Percentiles rank a stretch among this genome's conserved stretches.
Conservation (phyloP, 2,797 vertebrate species). For the Argya squamiceps region DNA sequence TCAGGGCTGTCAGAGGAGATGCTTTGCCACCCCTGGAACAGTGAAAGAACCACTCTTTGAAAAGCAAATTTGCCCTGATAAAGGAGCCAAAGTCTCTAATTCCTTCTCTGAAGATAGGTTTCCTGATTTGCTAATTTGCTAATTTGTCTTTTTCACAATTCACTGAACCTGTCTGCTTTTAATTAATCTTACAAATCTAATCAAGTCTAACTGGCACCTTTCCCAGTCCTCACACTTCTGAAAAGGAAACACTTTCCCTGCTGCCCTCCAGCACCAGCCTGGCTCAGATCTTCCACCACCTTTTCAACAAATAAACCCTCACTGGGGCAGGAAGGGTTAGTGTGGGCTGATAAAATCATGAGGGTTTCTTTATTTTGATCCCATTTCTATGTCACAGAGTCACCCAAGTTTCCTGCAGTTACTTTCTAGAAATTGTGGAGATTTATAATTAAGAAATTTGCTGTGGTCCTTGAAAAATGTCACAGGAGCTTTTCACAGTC, state of each 20-base stretch:
- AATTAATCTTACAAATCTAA: conserved; percentile 38
- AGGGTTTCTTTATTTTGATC: neutral
- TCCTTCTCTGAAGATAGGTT: neutral
- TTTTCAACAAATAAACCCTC: neutral
- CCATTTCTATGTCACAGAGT: neutral
- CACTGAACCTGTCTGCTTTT: neutral
- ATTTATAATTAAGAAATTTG: neutral
- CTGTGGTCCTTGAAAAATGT: neutral
- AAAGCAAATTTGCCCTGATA: neutral
- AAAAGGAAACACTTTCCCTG: neutral
- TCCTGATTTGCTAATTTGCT: neutral
- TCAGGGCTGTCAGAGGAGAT: neutral
- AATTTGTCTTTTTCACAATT: conserved; percentile 13
- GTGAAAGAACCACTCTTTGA: neutral
- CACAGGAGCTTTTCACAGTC: neutral
- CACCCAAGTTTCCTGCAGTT: neutral
- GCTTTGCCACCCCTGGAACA: neutral
- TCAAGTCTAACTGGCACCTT: conserved; percentile 1
- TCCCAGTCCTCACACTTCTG: neutral
- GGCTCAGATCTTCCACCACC: neutral
- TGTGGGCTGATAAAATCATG: neutral
- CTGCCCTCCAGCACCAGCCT: neutral
- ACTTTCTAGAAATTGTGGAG: neutral
- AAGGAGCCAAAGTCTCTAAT: neutral
- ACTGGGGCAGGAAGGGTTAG: neutral